These are phyloP conservation scores for Paradisaea rubra DNA, from an alignment of 2,113 vertebrate species.

Conservation along the genomic window DNA sequence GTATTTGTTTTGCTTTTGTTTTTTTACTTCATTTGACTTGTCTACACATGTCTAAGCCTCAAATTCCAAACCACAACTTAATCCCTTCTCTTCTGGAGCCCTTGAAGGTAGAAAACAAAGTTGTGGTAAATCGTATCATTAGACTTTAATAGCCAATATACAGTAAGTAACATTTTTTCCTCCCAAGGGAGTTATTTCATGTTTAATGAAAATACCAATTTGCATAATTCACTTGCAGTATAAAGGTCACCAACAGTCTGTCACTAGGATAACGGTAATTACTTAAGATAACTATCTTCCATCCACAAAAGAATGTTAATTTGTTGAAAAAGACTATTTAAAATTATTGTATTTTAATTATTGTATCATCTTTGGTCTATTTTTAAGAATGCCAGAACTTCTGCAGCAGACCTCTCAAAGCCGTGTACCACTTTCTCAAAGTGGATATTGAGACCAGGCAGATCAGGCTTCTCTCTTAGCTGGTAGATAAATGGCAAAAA, in stretches of 20 bases:
- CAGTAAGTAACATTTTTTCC: slow-evolving; percentile 24
- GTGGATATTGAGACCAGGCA: not conserved
- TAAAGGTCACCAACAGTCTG: slow-evolving; percentile 53
- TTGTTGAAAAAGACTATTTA: slow-evolving; percentile 30
- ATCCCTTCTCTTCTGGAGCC: slow-evolving; percentile 6
- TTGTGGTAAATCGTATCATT: slow-evolving; percentile 33
- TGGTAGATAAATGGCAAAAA: not conserved
- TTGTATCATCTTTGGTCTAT: not conserved
- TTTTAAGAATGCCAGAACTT: slow-evolving; percentile 18
- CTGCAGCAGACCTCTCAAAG: not conserved
- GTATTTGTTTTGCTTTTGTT: not conserved
- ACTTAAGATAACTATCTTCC: slow-evolving; percentile 37
- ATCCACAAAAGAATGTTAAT: slow-evolving; percentile 17
- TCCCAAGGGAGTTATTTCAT: slow-evolving; percentile 56
- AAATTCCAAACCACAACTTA: slow-evolving; percentile 23
- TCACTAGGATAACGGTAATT: slow-evolving; percentile 47
- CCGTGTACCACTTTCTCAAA: not conserved
- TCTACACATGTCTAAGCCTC: not conserved
- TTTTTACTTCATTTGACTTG: not conserved
- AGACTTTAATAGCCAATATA: slow-evolving; percentile 30
- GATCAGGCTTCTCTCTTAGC: not conserved
- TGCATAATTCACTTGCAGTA: slow-evolving; percentile 47
- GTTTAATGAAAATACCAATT: slow-evolving; percentile 66
- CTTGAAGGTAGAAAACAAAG: slow-evolving; percentile 34
- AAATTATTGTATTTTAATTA: slow-evolving; percentile 40